Percentiles rank a stretch among this genome's conserved stretches.
phyloP scores from a whole-genome alignment of 2,797 vertebrate genomes.

The Sparus aurata region DNA sequence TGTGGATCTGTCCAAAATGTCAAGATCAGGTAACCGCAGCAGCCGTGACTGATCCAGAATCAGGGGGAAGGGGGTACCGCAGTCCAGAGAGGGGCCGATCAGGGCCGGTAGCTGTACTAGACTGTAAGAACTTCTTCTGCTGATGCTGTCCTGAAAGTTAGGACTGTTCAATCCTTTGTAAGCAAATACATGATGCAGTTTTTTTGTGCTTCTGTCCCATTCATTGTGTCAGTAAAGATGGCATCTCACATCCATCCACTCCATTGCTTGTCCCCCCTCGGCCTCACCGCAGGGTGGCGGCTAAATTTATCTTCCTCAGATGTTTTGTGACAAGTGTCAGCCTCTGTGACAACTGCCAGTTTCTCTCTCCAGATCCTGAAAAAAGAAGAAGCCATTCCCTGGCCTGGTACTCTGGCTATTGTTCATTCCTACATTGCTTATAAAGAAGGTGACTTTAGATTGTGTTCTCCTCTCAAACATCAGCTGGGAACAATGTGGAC shows the following conservation, averaged over 20 bases:
- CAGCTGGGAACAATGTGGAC: rapidly evolving
- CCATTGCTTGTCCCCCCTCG: constrained; percentile 72
- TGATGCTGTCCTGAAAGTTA: constrained; percentile 58
- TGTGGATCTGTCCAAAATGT: constrained; percentile 99
- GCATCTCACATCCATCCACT: constrained; percentile 85
- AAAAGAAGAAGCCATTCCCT: constrained; percentile 99
- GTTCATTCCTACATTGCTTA: constrained; percentile 99
- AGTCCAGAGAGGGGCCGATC: constrained; percentile 57
- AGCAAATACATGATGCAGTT: constrained; percentile 82
- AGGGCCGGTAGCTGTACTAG: constrained; percentile 51
- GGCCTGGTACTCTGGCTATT: constrained; percentile 98
- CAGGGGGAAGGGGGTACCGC: constrained; percentile 64
- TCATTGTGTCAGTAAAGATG: constrained; percentile 82
- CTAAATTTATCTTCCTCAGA: constrained; percentile 20
- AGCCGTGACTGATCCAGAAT: constrained; percentile 66
- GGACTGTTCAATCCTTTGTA: constrained; percentile 88
- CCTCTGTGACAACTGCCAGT: constrained; percentile 68
- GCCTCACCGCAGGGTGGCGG: constrained; percentile 68
- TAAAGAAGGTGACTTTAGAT: constrained; percentile 92
- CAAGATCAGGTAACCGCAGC: constrained; percentile 97
- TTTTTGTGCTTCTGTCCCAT: constrained; percentile 82
- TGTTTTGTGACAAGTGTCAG: constrained; percentile 28
- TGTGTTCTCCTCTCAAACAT: rapidly evolving
- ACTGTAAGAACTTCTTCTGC: constrained; percentile 45
- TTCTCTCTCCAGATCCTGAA: constrained; percentile 93